Conservation (phyloP, 2,888 invertebrate species). For the Apantesis nais region DNA sequence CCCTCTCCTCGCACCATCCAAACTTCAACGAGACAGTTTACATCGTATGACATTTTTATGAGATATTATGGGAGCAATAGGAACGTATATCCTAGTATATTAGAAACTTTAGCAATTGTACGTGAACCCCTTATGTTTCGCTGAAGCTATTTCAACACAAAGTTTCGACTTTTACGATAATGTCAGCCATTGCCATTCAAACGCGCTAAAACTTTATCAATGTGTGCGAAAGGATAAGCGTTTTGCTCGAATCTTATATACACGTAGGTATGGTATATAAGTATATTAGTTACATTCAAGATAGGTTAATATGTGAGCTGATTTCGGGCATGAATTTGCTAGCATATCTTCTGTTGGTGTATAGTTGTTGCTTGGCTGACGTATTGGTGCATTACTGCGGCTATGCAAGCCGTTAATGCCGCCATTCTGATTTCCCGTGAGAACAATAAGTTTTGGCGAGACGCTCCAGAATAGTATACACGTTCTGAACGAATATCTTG, state of each 20-base stretch:
- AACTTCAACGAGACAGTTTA: constrained; percentile 64
- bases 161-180: constrained; percentile 85
- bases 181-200: constrained; percentile 85
- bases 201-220: constrained; percentile 84
- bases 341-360: neutral
- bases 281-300: constrained; percentile 30
- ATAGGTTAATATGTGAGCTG: constrained; percentile 29
- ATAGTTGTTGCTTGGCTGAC: neutral
- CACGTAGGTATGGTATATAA: constrained; percentile 48
- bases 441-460: constrained; percentile 46
- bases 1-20: constrained; percentile 29
- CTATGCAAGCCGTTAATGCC: constrained; percentile 46
- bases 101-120: constrained; percentile 84
- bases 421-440: constrained; percentile 48
- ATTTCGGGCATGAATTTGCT: constrained; percentile 11
- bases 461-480: constrained; percentile 30
- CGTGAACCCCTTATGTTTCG: constrained; percentile 84
- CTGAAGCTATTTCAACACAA: constrained; percentile 79
- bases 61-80: constrained; percentile 76
- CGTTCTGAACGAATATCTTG: neutral
- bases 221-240: constrained; percentile 83
- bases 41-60: constrained; percentile 77
- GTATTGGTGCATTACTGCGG: constrained; percentile 18
- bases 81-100: constrained; percentile 77
- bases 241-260: constrained; percentile 67